Base-by-base conservation (phyloP, 2,113 vertebrate genomes). In the Nothocercus nigrocapillus region DNA sequence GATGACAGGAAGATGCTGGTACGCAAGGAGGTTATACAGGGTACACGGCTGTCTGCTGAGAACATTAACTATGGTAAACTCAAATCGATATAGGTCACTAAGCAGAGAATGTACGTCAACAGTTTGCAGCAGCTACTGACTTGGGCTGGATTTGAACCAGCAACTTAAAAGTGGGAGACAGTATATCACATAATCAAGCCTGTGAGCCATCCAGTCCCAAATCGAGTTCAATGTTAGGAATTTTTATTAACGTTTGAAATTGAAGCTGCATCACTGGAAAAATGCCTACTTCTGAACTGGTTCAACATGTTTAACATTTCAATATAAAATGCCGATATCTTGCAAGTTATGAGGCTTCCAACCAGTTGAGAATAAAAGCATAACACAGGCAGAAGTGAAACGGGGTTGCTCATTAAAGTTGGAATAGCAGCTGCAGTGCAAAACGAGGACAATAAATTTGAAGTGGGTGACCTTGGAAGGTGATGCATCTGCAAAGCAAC, bases 261-360 rank as follows among this genome's bases (percentile, higher is more conserved):
- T 7, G 63, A 95, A 97, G 91, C 93, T 84, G 90, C 44, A 72
- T 72, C 82, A 91, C 95, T 95, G 96, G 97, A 96, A 94, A 81
- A 82, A 91, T 78, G 94, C 95, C 95, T 93, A 76, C 73, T 88
- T 85, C 88, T 94, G 94, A 97, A 97, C 91, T 88, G 91, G 85
- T 96, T 97, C 97, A 97, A 88, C 93, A 96, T 97, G 96, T 95
- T 94, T 18, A 85, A 95, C 13, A 2, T 80, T 93, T 94, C 86
- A 85, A 61, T 82, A 80, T 34, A 92, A 96, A 96, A 89, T 47
- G n/a, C 28, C 44, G 82, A 68, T 85, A 89, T 78, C 82, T 93
- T 72, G 59, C 66, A 90, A 93, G 91, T 84, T 69, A 86, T 3
- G 58, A 92, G 73, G 76, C 79, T 94, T 87, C 68, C 75, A 91